Percentiles rank a stretch among this genome's conserved stretches.
Conservation (phyloP, 2,797 vertebrate genomes). For the Chanos chanos region DNA sequence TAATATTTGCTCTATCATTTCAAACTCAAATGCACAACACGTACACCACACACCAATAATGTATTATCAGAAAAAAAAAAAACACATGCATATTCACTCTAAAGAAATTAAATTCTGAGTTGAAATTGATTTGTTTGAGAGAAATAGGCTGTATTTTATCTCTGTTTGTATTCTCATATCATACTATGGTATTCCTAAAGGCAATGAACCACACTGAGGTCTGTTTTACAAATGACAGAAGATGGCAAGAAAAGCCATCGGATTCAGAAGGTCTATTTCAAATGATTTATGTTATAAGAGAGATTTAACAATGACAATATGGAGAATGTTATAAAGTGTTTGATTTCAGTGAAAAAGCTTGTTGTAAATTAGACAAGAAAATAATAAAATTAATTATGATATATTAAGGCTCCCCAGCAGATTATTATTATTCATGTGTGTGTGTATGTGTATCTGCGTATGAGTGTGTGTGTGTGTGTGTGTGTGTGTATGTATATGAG, state of each 20-base stretch:
- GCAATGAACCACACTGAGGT: slow-evolving; percentile 76
- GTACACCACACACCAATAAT: slow-evolving; percentile 23
- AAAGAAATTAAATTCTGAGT: slow-evolving; percentile 61
- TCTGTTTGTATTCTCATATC: slow-evolving; percentile 73
- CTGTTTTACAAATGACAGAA: slow-evolving; percentile 71
- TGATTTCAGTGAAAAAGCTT: slow-evolving; percentile 83
- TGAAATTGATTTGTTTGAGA: slow-evolving; percentile 61
- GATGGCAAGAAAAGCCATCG: slow-evolving; percentile 66
- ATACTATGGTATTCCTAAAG: slow-evolving; percentile 76
- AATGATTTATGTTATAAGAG: slow-evolving; percentile 55
- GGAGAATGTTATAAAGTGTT: slow-evolving; percentile 76
- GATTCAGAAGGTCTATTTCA: slow-evolving; percentile 73
- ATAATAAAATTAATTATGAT: slow-evolving; percentile 74
- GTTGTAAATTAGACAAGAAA: slow-evolving; percentile 85
- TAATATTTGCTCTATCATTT: slow-evolving; percentile 6
- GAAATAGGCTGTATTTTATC: slow-evolving; percentile 74
- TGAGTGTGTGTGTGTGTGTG: background rate
- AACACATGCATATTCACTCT: slow-evolving; percentile 62
- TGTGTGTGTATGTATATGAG: slow-evolving; percentile 2
- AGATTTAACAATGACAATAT: slow-evolving; percentile 77
- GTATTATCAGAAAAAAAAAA: slow-evolving; percentile 41
- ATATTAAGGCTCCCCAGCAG: slow-evolving; percentile 73
- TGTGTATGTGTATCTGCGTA: background rate
- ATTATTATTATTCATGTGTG: slow-evolving; percentile 16
- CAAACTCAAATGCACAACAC: slow-evolving; percentile 12